Evolutionary conservation across 2,113 vertebrate genomes (phyloP), one percentile per base, ranked within the genome.

Genomic region (Melanocharis versteri): DNA sequence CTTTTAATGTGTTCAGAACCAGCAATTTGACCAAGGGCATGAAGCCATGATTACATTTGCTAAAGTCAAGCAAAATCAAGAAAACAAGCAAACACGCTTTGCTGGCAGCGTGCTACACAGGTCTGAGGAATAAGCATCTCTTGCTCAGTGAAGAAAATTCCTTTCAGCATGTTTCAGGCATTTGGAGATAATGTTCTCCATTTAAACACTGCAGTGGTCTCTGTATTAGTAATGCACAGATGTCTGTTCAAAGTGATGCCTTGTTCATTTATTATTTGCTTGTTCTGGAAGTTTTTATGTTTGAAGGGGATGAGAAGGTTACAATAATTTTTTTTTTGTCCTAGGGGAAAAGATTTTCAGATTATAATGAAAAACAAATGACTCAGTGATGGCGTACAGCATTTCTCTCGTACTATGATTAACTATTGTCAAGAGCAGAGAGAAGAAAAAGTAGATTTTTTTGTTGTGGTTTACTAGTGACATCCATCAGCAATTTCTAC

Each of bases 311-410:
- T 2, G 3, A 87, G 75, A 95, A 96, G 78, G 90, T 94, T 94
- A 83, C 22, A 66, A 28, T 13, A 10, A 7, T 18, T 54, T 30
- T 51, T 73, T 73, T 60, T 87, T 31, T 30, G 8, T 24, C 69
- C 37, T n/a, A 30, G 20, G 27, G 28, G 57, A 94, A 90, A 83
- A 80, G 44, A 70, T 48, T 90, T 94, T 80, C 82, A 83, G 44
- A 86, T 62, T 89, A 62, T 83, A 93, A 94, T 83, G 90, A 90
- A 83, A 92, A 96, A 80, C 82, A 96, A 90, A 93, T 95, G 92
- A 96, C 90, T 96, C 91, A 83, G 79, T 57, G 85, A 68, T 44
- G 39, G 71, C 8, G 14, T 54, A 73, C 51, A 91, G 62, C 79
- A 62, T 50, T 93, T 80, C 60, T 83, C 60, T 87, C 66, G 71